Evolutionary conservation across 2,888 invertebrate genomes (phyloP).

Genomic region (Periphyllus acericola): DNA sequence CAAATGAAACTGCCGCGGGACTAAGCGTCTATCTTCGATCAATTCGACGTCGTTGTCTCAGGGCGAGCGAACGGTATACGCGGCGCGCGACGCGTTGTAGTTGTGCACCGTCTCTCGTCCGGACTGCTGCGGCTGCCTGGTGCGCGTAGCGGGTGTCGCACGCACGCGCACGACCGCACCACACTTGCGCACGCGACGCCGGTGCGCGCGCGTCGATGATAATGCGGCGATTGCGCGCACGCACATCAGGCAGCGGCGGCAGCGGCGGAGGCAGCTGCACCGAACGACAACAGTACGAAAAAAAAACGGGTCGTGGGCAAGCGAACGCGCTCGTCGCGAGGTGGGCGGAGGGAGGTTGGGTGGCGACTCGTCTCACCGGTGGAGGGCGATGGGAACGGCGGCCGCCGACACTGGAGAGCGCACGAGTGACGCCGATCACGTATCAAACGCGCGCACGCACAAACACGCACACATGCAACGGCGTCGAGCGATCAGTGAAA

Average conservation of each 20-base stretch:
- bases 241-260: too few relatives aligned
- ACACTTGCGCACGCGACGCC: neutral
- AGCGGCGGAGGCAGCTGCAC: neutral
- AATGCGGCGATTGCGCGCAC: neutral
- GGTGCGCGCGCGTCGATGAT: neutral
- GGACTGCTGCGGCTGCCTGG: slow-evolving; percentile 4
- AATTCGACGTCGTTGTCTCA: neutral
- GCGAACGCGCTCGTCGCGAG: neutral
- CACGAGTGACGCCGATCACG: neutral
- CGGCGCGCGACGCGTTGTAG: neutral
- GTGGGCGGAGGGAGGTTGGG: too few relatives aligned
- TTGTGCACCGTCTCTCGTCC: slow-evolving; percentile 14
- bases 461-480: neutral
- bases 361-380: too few relatives aligned
- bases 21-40: slow-evolving; percentile 29
- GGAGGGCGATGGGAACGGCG: neutral
- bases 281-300: neutral
- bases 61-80: neutral
- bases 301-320: neutral
- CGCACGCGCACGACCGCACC: neutral
- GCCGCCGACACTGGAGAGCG: neutral
- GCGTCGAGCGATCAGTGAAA: neutral
- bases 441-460: neutral
- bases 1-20: neutral
- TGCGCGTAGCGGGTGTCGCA: neutral